Percentiles rank a stretch among this genome's conserved stretches.
phyloP scores from a whole-genome alignment of 1,140 invertebrate genomes.

The Pomacea maculata region DNA sequence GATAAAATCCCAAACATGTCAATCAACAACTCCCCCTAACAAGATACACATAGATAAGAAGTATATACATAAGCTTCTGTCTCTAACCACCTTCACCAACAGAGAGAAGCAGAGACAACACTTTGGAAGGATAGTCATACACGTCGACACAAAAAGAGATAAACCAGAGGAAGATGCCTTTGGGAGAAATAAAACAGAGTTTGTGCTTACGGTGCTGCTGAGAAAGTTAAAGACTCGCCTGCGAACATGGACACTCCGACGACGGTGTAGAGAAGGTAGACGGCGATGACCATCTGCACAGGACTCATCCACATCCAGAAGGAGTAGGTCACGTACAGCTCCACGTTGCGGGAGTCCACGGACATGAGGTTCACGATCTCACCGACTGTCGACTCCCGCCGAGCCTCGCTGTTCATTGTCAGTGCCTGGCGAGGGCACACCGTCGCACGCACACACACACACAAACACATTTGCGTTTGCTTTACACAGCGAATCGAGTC shows the following conservation, averaged over 20 bases:
- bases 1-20: too few relatives aligned
- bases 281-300: constrained; percentile 83
- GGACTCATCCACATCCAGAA: constrained; percentile 97
- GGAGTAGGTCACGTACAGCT: constrained; percentile 73
- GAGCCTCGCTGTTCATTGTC: constrained; percentile 43
- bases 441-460: background rate
- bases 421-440: constrained; percentile 36
- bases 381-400: constrained; percentile 66
- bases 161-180: too few relatives aligned
- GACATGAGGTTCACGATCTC: constrained; percentile 72
- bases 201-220: too few relatives aligned
- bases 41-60: too few relatives aligned
- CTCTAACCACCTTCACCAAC: too few relatives aligned
- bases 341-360: constrained; percentile 65
- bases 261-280: constrained; percentile 89
- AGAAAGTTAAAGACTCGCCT: constrained; percentile 53
- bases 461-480: background rate
- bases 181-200: too few relatives aligned
- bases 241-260: constrained; percentile 85
- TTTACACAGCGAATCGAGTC: too few relatives aligned
- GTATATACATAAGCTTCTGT: too few relatives aligned
- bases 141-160: too few relatives aligned
- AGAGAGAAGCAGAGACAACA: too few relatives aligned
- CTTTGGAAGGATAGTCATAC: too few relatives aligned
- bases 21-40: too few relatives aligned